Evolutionary conservation across 1,140 invertebrate species (phyloP), one percentile per base, ranked within the genome.

Genomic region (Triops cancriformis): DNA sequence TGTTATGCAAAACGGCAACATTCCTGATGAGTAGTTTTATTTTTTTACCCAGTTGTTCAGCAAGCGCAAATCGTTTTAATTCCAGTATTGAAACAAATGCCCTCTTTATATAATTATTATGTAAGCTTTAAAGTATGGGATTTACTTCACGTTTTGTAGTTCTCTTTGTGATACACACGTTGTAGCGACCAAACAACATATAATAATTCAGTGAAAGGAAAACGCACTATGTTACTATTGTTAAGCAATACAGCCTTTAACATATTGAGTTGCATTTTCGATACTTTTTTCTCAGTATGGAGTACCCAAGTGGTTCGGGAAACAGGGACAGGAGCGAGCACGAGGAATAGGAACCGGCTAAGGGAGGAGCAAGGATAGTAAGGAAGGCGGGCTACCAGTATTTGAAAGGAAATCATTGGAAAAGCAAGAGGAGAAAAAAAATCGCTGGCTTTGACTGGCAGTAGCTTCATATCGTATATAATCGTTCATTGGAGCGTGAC

Each of bases 101-200:
- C 14, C 51, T 64, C 23, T 64, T n/a, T 18, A 3, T n/a, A n/a
- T 12, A 14, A n/a, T 64, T 64, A 5, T 23, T 64, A n/a, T 64
- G 51, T 64, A 64, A 64, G 51, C 51, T 64, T 64, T 64, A 9
- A 64, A 64, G 23, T n/a, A 23, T 18, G 51, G 51, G 51, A 14
- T 23, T 18, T 45, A 45, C 10, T 64, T 64, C 51, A 64, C 51
- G 10, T 64, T 37, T 64, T 64, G 51, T 64, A 64, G 51, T 18
- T 64, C 51, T 64, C 14, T 64, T 64, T 64, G 51, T 64, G 51
- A 64, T 64, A 64, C 51, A 64, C 51, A 64, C 51, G 51, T 23
- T 64, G 7, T 64, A 64, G 51, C 18, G 51, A 64, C 51, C 51
- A 64, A 12, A 23, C 51, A 14, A 64, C 51, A 64, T 10, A 64